Percentiles rank a stretch among this genome's conserved stretches.
Conservation (phyloP, 2,113 vertebrate species). For the Larimichthys crocea region DNA sequence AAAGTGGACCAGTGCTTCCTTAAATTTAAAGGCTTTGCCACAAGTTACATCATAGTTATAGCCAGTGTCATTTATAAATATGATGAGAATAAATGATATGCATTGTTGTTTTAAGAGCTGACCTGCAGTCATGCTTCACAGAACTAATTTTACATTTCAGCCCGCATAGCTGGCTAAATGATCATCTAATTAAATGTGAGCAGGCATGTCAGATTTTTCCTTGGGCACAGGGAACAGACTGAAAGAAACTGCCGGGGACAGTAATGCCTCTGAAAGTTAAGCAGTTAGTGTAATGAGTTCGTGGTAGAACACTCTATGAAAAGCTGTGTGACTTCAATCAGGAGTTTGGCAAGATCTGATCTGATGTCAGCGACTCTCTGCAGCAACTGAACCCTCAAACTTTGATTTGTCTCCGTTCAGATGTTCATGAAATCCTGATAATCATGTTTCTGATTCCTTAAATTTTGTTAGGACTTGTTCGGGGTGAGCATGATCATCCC, state of each 20-base stretch:
- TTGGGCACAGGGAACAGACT: not conserved
- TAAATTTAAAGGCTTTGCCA: not conserved
- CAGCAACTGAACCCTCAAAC: not conserved
- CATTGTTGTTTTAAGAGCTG: not conserved
- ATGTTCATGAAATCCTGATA: not conserved
- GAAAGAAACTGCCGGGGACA: not conserved
- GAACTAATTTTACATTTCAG: not conserved
- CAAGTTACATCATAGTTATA: no score
- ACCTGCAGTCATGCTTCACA: constrained; percentile 2
- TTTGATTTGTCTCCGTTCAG: not conserved
- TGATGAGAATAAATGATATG: not conserved
- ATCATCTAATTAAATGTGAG: constrained; percentile 26
- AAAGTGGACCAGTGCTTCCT: not conserved
- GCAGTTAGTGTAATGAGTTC: constrained; percentile 54
- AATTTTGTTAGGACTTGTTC: constrained; percentile 90
- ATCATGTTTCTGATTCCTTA: not conserved
- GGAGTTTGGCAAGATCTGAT: constrained; percentile 50
- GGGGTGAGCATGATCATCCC: constrained; percentile 98
- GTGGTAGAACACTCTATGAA: constrained; percentile 56
- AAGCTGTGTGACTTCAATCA: constrained; percentile 78
- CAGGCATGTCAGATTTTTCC: not conserved
- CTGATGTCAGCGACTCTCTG: not conserved
- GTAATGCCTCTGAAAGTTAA: constrained; percentile 23
- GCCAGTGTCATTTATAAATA: not conserved
- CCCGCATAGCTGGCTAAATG: not conserved